phyloP scores from a whole-genome alignment of 2,888 invertebrate species.

The Hyposoter didymator region DNA sequence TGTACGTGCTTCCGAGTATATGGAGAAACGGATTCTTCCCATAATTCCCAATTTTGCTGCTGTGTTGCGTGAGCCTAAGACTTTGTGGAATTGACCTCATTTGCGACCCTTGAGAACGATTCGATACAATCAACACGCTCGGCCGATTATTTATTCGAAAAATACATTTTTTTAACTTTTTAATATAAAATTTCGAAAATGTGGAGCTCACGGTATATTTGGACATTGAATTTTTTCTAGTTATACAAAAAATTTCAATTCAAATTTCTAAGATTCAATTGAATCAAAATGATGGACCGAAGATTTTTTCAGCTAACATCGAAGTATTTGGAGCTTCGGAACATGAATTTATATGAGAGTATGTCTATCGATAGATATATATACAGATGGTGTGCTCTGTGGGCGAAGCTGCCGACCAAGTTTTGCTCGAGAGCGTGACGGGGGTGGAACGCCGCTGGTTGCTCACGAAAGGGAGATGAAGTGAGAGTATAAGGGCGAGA shows the following conservation, averaged over 20 bases:
- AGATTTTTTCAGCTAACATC: conserved; percentile 1
- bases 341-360: conserved; percentile 15
- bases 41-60: neutral
- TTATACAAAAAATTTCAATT: no score
- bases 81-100: neutral
- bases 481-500: conserved; percentile 37
- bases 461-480: conserved; percentile 54
- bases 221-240: no score
- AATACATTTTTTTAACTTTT: neutral
- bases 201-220: neutral
- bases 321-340: conserved; percentile 2
- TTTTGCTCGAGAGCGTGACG: conserved; percentile 83
- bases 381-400: conserved; percentile 45
- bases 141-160: neutral
- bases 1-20: conserved; percentile 14
- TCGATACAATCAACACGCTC: neutral
- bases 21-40: conserved; percentile 16
- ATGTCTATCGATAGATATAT: neutral
- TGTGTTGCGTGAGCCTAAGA: neutral
- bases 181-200: neutral
- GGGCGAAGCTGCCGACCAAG: conserved; percentile 77
- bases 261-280: neutral
- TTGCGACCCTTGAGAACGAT: neutral
- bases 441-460: conserved; percentile 78
- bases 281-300: conserved; percentile 17